A percentile compares a stretch with the other conserved stretches of the same genome.
Conservation (phyloP, 2,888 invertebrate genomes). For the Drosophila pseudotalamancana region DNA sequence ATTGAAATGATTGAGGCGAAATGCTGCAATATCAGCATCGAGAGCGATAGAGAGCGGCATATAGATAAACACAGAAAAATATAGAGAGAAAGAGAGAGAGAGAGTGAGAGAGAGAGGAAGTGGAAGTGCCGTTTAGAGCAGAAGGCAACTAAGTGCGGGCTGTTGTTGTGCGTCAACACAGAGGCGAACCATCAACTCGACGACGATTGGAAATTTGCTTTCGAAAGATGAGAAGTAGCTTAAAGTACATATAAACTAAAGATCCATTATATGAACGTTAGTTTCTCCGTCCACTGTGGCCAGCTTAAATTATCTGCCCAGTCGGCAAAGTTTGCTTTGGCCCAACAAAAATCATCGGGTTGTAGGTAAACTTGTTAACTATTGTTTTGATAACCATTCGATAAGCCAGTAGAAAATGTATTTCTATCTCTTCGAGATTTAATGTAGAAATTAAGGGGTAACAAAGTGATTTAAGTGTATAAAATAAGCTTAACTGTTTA, state of each 20-base stretch:
- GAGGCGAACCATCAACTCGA: conserved; percentile 46
- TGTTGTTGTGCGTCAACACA: conserved; percentile 47
- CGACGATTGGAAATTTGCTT: conserved; percentile 55
- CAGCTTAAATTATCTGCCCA: neutral
- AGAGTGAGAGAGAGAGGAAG: neutral
- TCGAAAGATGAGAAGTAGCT: conserved; percentile 42
- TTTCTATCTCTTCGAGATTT: too few species aligned
- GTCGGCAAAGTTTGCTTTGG: neutral
- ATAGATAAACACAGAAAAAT: too few species aligned
- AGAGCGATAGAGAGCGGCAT: neutral
- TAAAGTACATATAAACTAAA: conserved; percentile 21
- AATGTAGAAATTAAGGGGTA: too few species aligned
- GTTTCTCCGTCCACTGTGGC: conserved; percentile 15
- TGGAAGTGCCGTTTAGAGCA: neutral
- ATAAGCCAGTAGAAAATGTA: too few species aligned
- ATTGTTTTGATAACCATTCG: neutral
- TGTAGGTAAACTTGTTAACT: neutral
- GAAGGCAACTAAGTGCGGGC: conserved; percentile 35
- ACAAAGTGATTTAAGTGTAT: too few species aligned
- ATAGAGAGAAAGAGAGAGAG: neutral
- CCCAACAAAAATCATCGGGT: neutral
- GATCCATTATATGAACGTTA: conserved; percentile 12
- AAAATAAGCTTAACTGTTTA: too few species aligned
- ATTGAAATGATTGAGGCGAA: conserved; percentile 77
- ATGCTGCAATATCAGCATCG: conserved; percentile 63